A percentile compares a stretch with the other conserved stretches of the same genome.
Conservation (phyloP, 2,888 invertebrate genomes). For the Apodemia hepburni region DNA sequence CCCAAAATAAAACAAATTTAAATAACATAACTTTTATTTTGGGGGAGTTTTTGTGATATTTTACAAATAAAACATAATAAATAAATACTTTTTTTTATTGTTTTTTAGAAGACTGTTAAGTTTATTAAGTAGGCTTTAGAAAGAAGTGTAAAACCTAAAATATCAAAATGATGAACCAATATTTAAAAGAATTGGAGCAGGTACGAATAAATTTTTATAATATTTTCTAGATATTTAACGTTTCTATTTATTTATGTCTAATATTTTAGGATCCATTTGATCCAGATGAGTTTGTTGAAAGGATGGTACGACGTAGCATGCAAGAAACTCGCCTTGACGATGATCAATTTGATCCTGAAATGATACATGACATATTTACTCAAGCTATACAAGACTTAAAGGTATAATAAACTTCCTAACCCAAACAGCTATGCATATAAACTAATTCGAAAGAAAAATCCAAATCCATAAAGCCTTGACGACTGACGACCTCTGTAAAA, state of each 20-base stretch:
- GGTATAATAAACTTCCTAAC: constrained; percentile 35
- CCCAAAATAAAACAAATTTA: no score
- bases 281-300: constrained; percentile 97
- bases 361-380: constrained; percentile 94
- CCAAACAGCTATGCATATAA: no score
- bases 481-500: no score
- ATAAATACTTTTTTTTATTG: background rate
- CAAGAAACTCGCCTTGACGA: constrained; percentile 84
- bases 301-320: constrained; percentile 96
- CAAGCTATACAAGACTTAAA: constrained; percentile 92
- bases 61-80: background rate
- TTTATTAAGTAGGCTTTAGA: background rate
- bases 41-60: no score
- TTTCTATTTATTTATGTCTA: constrained; percentile 19
- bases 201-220: constrained; percentile 57
- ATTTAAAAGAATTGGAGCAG: constrained; percentile 92
- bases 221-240: background rate
- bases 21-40: no score
- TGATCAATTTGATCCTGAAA: constrained; percentile 88
- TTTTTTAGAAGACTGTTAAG: background rate
- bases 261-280: constrained; percentile 95
- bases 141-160: background rate
- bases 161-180: constrained; percentile 91
- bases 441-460: no score
- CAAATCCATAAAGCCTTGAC: no score